phyloP scores from a whole-genome alignment of 2,888 invertebrate genomes.

The Diaperis boleti region DNA sequence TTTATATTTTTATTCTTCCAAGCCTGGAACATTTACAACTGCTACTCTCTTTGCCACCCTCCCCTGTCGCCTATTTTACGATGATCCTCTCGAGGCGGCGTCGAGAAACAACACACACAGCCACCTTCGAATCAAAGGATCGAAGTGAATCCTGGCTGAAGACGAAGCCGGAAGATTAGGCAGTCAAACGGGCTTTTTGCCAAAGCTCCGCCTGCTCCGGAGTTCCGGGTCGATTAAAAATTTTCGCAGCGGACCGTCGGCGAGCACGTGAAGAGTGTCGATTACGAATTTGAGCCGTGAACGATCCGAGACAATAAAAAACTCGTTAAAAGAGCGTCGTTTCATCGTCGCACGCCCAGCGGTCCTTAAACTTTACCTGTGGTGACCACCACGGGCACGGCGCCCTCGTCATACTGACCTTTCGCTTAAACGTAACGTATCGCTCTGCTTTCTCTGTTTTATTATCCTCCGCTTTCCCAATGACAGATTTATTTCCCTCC shows the following conservation, averaged over 20 bases:
- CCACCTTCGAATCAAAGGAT: constrained; percentile 46
- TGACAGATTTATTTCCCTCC: no score
- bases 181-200: constrained; percentile 34
- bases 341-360: constrained; percentile 25
- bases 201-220: neutral
- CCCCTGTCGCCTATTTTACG: constrained; percentile 38
- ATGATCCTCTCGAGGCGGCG: constrained; percentile 27
- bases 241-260: constrained; percentile 8
- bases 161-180: constrained; percentile 41
- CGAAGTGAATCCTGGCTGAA: constrained; percentile 44
- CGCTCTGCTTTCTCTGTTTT: no score
- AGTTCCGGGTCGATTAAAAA: constrained; percentile 20
- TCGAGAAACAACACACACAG: constrained; percentile 19
- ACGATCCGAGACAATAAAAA: constrained; percentile 34
- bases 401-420: no score
- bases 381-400: no score
- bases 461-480: no score
- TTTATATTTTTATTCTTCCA: no score
- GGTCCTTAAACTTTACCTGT: neutral
- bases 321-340: constrained; percentile 29
- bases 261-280: constrained; percentile 26
- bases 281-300: constrained; percentile 29
- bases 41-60: constrained; percentile 4
- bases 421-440: no score
- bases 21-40: no score